phyloP scores from a whole-genome alignment of 1,140 invertebrate species.

The Zaprionus inermis region DNA sequence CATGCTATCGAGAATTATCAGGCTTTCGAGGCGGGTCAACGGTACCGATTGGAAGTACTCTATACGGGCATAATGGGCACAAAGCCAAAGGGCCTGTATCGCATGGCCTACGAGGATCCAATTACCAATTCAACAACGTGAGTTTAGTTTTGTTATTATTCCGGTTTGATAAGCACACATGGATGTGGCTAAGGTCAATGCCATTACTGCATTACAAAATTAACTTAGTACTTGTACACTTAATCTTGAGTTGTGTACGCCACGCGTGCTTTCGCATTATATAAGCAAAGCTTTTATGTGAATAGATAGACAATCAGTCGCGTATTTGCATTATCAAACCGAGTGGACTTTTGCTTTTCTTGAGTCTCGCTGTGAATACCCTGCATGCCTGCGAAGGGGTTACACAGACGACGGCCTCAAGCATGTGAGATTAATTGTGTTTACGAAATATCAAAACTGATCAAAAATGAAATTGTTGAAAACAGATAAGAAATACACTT shows the following conservation, averaged over 20 bases:
- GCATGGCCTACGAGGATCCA: constrained; percentile 85
- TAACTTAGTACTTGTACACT: not conserved
- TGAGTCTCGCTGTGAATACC: constrained; percentile 50
- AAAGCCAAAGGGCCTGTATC: constrained; percentile 87
- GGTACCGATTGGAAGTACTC: constrained; percentile 67
- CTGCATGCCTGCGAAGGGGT: not conserved
- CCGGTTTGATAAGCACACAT: constrained; percentile 27
- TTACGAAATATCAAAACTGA: not conserved
- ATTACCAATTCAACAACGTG: constrained; percentile 61
- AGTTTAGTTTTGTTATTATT: constrained; percentile 42
- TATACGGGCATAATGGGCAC: constrained; percentile 70
- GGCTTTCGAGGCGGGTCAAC: constrained; percentile 73
- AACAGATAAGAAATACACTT: not conserved
- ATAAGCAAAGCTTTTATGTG: constrained; percentile 25
- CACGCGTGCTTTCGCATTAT: constrained; percentile 31
- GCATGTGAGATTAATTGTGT: not conserved
- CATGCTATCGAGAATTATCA: constrained; percentile 69
- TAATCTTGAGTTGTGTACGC: not conserved
- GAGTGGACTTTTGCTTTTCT: constrained; percentile 53
- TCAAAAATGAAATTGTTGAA: not conserved
- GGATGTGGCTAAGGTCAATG: constrained; percentile 23
- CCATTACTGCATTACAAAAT: constrained; percentile 19
- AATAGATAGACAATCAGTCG: constrained; percentile 13
- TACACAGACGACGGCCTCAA: not conserved
- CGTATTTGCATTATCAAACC: constrained; percentile 19